Evolutionary conservation across 2,888 invertebrate genomes (phyloP), one percentile per base, ranked within the genome.

Genomic region (Perizoma flavofasciatum): DNA sequence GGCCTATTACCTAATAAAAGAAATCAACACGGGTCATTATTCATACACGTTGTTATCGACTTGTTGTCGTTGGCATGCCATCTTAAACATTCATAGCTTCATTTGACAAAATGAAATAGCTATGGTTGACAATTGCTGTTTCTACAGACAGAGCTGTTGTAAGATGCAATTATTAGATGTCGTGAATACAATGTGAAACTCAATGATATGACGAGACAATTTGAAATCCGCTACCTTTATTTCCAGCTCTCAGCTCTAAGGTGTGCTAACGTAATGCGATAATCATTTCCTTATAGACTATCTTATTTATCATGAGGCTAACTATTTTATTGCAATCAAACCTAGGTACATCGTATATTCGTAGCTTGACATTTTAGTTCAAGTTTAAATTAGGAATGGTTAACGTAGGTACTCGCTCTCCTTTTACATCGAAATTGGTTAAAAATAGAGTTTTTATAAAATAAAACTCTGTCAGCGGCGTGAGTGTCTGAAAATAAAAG

Each of bases 61-160:
- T 2, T 22, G 22, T 22, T 22, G 22, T 22, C 22, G 22, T 22
- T 22, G 22, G 1, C 22, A 22, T 22, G 22, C 3, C 22, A 3
- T 22, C 49, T 63, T 61, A 57, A 59, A 67, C 62, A 66, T 63
- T 52, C 39, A 61, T 65, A 64, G 62, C 62, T 58, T 64, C 60
- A 64, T 65, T 61, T 48, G 45, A 54, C 58, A 54, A 51, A 48
- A 65, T 56, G 55, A 66, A 64, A 65, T 61, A 44, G 46, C 49
- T 57, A 43, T 43, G 49, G 49, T 62, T 43, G 34, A 50, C 55
- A 56, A 58, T 51, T 59, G 49, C 46, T 52, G 48, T 55, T 60
- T 44, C 59, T 57, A 54, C 48, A 50, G 39, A 52, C 47, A 49
- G 35, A 49, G 22, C 48, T 59, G 54, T 55, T 57, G 58, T 59